phyloP scores from a whole-genome alignment of 2,888 invertebrate species.

The Nezara viridula region DNA sequence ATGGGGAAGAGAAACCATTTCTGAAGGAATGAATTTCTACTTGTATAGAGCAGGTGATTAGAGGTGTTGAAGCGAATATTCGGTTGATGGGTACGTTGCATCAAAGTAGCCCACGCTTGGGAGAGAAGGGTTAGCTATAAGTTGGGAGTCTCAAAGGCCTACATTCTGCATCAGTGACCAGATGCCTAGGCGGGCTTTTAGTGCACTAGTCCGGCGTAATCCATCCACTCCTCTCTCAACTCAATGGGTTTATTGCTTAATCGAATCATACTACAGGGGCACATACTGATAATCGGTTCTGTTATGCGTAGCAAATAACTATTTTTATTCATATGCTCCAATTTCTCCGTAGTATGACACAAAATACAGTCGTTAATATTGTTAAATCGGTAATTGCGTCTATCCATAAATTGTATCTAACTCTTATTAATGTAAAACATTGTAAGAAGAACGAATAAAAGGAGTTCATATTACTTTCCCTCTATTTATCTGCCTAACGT shows the following conservation, averaged over 20 bases:
- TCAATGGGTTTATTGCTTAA: conserved; percentile 10
- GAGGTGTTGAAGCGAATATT: not conserved
- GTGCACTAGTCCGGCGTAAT: conserved; percentile 14
- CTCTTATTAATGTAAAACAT: too few relatives aligned
- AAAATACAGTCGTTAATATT: too few relatives aligned
- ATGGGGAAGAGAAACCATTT: not conserved
- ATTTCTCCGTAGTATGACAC: not conserved
- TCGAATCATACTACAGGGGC: not conserved
- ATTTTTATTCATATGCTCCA: too few relatives aligned
- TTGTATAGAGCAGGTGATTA: not conserved
- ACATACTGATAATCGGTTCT: not conserved
- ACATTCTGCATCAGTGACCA: conserved; percentile 15
- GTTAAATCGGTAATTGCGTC: too few relatives aligned
- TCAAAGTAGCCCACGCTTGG: conserved; percentile 2
- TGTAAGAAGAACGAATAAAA: too few relatives aligned
- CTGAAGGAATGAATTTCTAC: not conserved
- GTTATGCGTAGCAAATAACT: not conserved
- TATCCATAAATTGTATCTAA: too few relatives aligned
- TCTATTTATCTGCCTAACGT: too few relatives aligned
- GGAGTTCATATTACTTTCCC: too few relatives aligned
- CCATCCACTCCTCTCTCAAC: not conserved
- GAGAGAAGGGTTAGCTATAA: conserved; percentile 7
- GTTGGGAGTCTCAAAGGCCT: conserved; percentile 6
- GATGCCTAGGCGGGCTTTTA: not conserved
- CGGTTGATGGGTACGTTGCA: not conserved